Conservation (phyloP, 1,140 invertebrate species). For the Riptortus pedestris region DNA sequence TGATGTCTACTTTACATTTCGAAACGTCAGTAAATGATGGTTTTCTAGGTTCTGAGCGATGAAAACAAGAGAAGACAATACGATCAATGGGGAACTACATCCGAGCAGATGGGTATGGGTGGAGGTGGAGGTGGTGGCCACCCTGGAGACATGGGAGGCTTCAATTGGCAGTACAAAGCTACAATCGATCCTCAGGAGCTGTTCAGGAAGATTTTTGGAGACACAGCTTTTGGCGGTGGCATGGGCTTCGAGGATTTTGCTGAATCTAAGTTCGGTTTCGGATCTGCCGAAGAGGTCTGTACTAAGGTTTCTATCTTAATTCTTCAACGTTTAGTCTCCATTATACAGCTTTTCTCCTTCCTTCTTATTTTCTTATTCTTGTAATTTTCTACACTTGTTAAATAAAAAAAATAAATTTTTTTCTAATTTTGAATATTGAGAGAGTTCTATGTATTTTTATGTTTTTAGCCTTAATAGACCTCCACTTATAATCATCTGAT, state of each 20-base stretch:
- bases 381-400: too few species aligned
- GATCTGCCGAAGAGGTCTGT: conserved; percentile 73
- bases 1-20: too few species aligned
- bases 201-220: conserved; percentile 82
- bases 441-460: too few species aligned
- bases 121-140: conserved; percentile 33
- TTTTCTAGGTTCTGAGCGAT: conserved; percentile 70
- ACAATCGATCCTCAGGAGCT: conserved; percentile 90
- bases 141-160: conserved; percentile 43
- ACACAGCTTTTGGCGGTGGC: conserved; percentile 53
- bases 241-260: conserved; percentile 62
- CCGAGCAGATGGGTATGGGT: conserved; percentile 70
- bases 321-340: not conserved
- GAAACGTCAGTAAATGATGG: too few species aligned
- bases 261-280: conserved; percentile 79
- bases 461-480: too few species aligned
- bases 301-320: not conserved
- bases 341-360: too few species aligned
- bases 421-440: too few species aligned
- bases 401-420: too few species aligned
- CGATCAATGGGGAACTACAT: conserved; percentile 83
- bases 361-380: too few species aligned
- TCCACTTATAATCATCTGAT: too few species aligned
- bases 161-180: conserved; percentile 71
- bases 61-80: conserved; percentile 84